A percentile compares a stretch with the other conserved stretches of the same genome.
These are phyloP conservation scores for Herpailurus yagouaroundi DNA, from an alignment of 2,113 vertebrate genomes.

Conservation along the genomic window DNA sequence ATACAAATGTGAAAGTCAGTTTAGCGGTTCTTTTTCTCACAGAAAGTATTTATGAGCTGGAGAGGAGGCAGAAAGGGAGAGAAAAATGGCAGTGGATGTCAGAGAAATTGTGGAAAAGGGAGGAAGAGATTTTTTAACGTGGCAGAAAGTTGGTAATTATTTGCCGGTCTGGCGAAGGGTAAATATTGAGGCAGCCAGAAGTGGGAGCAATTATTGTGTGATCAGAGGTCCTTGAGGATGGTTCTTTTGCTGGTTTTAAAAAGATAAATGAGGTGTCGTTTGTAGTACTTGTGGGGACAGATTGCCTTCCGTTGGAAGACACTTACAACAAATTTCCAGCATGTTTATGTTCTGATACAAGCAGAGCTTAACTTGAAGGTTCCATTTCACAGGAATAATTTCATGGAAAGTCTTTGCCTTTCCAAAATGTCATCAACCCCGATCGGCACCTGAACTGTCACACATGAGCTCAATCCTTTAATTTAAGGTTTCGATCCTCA, in stretches of 20 bases:
- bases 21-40: neutral
- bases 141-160: constrained; percentile 18
- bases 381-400: constrained; percentile 22
- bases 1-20: neutral
- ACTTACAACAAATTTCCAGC: neutral
- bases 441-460: neutral
- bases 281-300: neutral
- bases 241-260: neutral
- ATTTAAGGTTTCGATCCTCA: constrained; percentile 31
- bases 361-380: neutral
- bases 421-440: neutral
- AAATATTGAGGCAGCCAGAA: neutral
- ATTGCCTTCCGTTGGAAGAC: neutral
- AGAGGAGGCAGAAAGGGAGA: neutral
- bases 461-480: neutral
- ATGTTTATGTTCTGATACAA: neutral
- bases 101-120: neutral
- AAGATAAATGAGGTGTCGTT: neutral
- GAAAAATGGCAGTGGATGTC: neutral
- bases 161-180: neutral
- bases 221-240: neutral
- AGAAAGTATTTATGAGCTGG: neutral
- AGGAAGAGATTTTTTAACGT: constrained; percentile 4
- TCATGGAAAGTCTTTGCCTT: neutral
- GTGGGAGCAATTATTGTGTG: neutral